These are phyloP conservation scores for Orthonyx spaldingii DNA, from an alignment of 2,113 vertebrate genomes.

Conservation along the genomic window DNA sequence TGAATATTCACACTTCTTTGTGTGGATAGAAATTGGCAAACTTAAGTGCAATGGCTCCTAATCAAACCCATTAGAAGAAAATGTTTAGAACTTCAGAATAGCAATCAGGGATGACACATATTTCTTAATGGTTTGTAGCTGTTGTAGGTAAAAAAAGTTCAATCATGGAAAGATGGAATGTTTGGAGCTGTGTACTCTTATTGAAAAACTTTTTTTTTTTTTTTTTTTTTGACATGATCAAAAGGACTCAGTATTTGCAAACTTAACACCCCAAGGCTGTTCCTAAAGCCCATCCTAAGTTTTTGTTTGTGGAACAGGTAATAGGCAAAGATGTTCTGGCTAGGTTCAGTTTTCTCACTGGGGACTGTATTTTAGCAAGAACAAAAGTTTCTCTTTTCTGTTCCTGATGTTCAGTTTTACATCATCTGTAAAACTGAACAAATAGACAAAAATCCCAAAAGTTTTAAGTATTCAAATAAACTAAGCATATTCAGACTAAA, in stretches of 20 bases:
- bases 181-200: background rate
- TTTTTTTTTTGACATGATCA: rapidly evolving
- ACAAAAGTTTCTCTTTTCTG: background rate
- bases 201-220: background rate
- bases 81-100: background rate
- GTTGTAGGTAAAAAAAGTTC: background rate
- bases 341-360: background rate
- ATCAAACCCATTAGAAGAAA: background rate
- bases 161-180: background rate
- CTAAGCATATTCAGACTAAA: background rate
- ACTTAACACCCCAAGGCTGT: background rate
- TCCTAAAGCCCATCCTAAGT: rapidly evolving
- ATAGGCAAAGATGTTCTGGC: background rate
- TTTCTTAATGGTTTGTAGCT: background rate
- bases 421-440: background rate
- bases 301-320: background rate
- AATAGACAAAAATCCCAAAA: background rate
- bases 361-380: background rate
- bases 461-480: background rate
- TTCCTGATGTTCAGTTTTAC: background rate
- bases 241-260: background rate
- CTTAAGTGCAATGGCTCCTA: background rate
- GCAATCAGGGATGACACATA: background rate
- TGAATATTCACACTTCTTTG: background rate
- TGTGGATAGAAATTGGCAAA: background rate